Percentiles rank a stretch among this genome's conserved stretches.
Evolutionary conservation across 53 echinoderm and acorn worm genomes (phyloP).

Genomic region (Mesocentrotus franciscanus): DNA sequence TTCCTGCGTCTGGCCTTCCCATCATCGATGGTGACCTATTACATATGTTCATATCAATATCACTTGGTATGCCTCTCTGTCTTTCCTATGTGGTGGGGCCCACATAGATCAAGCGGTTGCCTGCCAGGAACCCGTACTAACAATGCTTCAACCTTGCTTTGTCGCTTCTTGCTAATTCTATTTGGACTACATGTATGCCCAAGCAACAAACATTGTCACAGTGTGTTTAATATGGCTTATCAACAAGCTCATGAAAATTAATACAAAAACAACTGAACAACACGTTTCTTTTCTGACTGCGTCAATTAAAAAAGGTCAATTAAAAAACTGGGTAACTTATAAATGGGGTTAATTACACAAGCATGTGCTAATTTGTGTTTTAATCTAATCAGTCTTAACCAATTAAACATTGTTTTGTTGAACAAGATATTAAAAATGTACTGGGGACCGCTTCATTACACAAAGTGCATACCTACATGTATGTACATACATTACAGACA

Average conservation of each 20-base stretch:
- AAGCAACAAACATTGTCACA: neutral
- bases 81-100: neutral
- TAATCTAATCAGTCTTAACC: too few relatives aligned
- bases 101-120: neutral
- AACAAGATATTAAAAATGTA: too few relatives aligned
- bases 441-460: too few relatives aligned
- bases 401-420: too few relatives aligned
- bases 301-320: neutral
- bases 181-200: neutral
- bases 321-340: too few relatives aligned
- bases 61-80: conserved; percentile 48
- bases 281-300: neutral
- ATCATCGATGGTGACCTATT: conserved; percentile 45
- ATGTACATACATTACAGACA: too few relatives aligned
- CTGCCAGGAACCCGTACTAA: neutral
- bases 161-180: conserved; percentile 7
- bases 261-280: neutral
- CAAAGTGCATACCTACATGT: too few relatives aligned
- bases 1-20: conserved; percentile 15
- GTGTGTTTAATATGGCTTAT: neutral
- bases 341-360: too few relatives aligned
- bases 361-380: too few relatives aligned
- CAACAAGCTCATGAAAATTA: neutral
- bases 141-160: conserved; percentile 23
- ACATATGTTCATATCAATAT: conserved; percentile 46